phyloP scores from a whole-genome alignment of 2,888 invertebrate genomes.

The Formica aserva region DNA sequence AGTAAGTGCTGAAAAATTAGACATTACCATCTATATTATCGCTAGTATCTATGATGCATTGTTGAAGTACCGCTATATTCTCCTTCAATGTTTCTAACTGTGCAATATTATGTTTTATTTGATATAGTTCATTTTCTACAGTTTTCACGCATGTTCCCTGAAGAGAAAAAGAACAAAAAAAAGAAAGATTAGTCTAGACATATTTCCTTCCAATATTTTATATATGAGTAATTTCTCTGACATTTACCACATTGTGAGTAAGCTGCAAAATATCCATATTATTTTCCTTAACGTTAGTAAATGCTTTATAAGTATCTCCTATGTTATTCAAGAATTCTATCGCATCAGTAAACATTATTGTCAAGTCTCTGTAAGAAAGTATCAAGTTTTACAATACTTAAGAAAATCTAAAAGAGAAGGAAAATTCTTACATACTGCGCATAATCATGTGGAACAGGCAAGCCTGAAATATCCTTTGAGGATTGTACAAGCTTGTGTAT shows the following conservation, averaged over 20 bases:
- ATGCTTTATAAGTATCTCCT: constrained; percentile 50
- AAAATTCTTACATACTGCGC: constrained; percentile 72
- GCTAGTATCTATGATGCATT: not conserved
- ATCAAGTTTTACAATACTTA: not conserved
- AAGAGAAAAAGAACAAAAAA: constrained; percentile 1
- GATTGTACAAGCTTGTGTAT: constrained; percentile 75
- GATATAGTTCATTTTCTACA: constrained; percentile 63
- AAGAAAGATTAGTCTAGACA: not conserved
- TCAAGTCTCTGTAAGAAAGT: constrained; percentile 69
- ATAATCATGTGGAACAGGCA: constrained; percentile 77
- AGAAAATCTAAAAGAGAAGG: not conserved
- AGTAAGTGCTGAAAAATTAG: not conserved
- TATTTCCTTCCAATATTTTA: constrained; percentile 15
- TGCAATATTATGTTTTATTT: constrained; percentile 63
- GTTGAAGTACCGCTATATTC: constrained; percentile 63
- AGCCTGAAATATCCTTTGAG: constrained; percentile 66
- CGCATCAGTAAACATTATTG: constrained; percentile 71
- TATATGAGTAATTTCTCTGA: constrained; percentile 12
- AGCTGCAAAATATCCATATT: constrained; percentile 53
- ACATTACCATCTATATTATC: constrained; percentile 1
- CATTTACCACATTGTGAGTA: constrained; percentile 62
- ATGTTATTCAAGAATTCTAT: constrained; percentile 72
- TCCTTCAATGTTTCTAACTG: constrained; percentile 70
- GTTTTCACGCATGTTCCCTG: constrained; percentile 54
- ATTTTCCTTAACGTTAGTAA: constrained; percentile 34